Evolutionary conservation across 1,140 invertebrate genomes (phyloP).

Genomic region (Drosophila ohnishii): DNA sequence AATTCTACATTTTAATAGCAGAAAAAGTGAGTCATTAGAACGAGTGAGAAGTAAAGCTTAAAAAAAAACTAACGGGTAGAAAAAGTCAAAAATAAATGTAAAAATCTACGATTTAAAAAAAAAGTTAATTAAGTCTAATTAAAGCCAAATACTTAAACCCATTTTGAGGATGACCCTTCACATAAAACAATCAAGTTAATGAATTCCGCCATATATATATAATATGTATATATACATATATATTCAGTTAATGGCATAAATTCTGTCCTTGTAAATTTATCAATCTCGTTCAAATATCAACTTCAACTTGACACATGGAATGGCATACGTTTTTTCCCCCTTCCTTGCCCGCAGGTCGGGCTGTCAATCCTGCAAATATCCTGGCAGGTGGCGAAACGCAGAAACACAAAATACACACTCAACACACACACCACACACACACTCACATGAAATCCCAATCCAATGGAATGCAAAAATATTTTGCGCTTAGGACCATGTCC

Average conservation of each 20-base stretch:
- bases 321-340: constrained; percentile 31
- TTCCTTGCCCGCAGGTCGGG: background rate
- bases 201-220: background rate
- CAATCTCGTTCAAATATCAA: constrained; percentile 11
- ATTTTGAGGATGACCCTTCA: background rate
- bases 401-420: constrained; percentile 1
- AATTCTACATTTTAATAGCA: background rate
- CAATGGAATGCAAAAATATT: constrained; percentile 52
- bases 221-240: background rate
- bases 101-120: too few species aligned
- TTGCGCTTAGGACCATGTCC: constrained; percentile 14
- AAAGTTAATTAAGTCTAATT: background rate
- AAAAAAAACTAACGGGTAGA: too few species aligned
- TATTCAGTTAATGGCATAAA: constrained; percentile 7
- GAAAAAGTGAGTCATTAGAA: background rate
- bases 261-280: constrained; percentile 5
- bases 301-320: constrained; percentile 10
- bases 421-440: background rate
- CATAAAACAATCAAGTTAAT: background rate
- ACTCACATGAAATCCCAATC: constrained; percentile 1
- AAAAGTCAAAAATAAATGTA: background rate
- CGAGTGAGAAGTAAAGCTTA: too few species aligned
- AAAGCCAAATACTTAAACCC: background rate
- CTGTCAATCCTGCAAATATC: constrained; percentile 19
- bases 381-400: constrained; percentile 42